These are phyloP conservation scores for Astur gentilis DNA, from an alignment of 2,113 vertebrate species.

Conservation along the genomic window DNA sequence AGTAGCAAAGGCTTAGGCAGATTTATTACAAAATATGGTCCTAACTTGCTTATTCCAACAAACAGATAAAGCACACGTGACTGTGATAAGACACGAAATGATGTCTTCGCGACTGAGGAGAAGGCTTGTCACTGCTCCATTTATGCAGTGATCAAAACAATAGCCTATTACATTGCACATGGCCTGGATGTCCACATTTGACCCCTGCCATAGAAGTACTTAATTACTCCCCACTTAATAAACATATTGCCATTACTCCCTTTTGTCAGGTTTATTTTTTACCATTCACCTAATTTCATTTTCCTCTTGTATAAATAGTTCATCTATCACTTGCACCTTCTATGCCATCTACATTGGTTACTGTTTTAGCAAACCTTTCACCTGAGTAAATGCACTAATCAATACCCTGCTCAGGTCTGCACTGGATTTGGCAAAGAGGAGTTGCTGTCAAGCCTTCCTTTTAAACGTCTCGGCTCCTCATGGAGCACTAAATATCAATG, in stretches of 20 bases:
- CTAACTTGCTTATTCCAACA: neutral
- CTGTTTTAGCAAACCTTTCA: neutral
- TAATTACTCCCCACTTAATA: neutral
- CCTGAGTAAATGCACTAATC: neutral
- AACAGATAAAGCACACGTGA: neutral
- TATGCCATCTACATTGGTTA: neutral
- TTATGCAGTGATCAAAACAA: neutral
- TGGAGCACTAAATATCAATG: neutral
- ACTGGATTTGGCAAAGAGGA: neutral
- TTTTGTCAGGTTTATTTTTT: neutral
- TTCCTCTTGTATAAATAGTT: neutral
- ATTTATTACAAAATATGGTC: neutral
- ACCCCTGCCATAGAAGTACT: neutral
- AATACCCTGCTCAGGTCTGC: neutral
- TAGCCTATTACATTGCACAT: fast-evolving
- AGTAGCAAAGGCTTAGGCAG: neutral
- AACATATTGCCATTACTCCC: neutral
- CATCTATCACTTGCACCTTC: neutral
- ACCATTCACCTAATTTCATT: neutral
- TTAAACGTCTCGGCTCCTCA: neutral
- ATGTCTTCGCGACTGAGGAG: neutral
- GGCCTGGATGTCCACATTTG: neutral
- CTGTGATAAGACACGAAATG: neutral
- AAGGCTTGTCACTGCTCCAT: neutral
- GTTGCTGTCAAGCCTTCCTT: neutral